A percentile compares a stretch with the other conserved stretches of the same genome.
phyloP scores from a whole-genome alignment of 2,888 invertebrate genomes.

The Fabriciana adippe region DNA sequence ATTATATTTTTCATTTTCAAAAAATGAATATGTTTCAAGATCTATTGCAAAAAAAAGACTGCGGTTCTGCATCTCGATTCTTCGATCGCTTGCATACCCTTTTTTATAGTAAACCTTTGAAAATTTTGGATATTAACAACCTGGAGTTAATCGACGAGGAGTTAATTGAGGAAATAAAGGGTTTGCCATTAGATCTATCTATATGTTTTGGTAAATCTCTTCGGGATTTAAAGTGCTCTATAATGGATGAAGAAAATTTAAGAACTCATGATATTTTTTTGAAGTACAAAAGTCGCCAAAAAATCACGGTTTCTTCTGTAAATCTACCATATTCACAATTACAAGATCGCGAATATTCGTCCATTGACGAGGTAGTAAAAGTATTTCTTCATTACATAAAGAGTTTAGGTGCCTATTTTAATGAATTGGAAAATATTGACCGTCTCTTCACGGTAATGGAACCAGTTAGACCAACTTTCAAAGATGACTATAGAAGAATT shows the following conservation, averaged over 20 bases:
- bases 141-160: constrained; percentile 54
- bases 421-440: constrained; percentile 65
- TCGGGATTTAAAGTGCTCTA: constrained; percentile 58
- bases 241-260: constrained; percentile 50
- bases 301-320: constrained; percentile 50
- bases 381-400: constrained; percentile 51
- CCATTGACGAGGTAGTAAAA: constrained; percentile 53
- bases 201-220: constrained; percentile 66
- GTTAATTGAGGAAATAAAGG: constrained; percentile 58
- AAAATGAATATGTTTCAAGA: constrained; percentile 22
- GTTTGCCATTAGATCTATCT: constrained; percentile 40
- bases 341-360: constrained; percentile 56
- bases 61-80: constrained; percentile 36
- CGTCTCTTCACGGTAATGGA: constrained; percentile 63
- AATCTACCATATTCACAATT: constrained; percentile 57
- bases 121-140: constrained; percentile 35
- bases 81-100: constrained; percentile 39
- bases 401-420: constrained; percentile 57
- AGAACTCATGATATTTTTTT: constrained; percentile 61
- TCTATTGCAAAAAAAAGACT: constrained; percentile 13
- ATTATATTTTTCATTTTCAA: not conserved
- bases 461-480: constrained; percentile 60
- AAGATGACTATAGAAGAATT: constrained; percentile 69
- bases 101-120: constrained; percentile 33
- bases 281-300: constrained; percentile 53